Conservation (phyloP, 2,113 vertebrate genomes). For the Ailuropoda melanoleuca region DNA sequence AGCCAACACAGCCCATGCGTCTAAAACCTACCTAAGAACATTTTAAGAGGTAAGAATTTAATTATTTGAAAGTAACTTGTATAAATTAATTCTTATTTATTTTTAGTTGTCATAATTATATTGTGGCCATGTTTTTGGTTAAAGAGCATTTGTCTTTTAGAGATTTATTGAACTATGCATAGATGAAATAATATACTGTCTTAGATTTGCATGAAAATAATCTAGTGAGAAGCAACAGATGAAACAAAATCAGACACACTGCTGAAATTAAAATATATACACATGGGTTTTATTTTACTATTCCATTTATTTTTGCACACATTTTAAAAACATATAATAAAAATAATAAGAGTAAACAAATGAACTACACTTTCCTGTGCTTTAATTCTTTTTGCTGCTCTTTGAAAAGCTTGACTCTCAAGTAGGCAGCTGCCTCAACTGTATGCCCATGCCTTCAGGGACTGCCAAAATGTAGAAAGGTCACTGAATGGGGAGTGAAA, state of each 20-base stretch:
- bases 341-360: neutral
- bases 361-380: neutral
- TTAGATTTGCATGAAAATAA: neutral
- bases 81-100: neutral
- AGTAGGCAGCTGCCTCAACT: neutral
- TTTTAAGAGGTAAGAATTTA: neutral
- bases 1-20: neutral
- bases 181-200: neutral
- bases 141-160: neutral
- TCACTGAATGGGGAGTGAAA: neutral
- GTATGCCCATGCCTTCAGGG: neutral
- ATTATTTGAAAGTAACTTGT: neutral
- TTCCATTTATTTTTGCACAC: neutral
- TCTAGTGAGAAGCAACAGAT: neutral
- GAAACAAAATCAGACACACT: neutral
- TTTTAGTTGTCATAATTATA: neutral
- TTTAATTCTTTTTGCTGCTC: neutral
- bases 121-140: neutral
- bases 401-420: neutral
- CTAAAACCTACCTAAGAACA: neutral
- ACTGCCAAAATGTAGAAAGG: neutral
- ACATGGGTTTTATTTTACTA: neutral
- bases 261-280: neutral
- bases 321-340: neutral
- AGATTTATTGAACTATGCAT: neutral